Conservation (phyloP, 2,888 invertebrate genomes). For the Drosophila pseudotakahashii region DNA sequence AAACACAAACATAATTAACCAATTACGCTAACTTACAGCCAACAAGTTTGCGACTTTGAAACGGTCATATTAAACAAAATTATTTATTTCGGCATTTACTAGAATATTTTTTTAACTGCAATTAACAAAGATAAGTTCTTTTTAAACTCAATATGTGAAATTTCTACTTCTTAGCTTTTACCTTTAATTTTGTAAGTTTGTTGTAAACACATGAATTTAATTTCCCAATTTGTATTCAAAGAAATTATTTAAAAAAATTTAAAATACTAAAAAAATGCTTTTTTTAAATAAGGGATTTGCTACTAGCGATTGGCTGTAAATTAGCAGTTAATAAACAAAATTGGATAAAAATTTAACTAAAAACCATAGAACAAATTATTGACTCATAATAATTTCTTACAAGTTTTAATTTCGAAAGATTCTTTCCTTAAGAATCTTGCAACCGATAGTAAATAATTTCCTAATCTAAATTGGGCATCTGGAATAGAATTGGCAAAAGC, state of each 20-base stretch:
- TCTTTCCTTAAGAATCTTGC: conserved; percentile 27
- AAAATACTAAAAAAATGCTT: background rate
- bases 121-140: no score
- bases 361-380: conserved; percentile 6
- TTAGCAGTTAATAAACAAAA: background rate
- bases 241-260: no score
- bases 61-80: background rate
- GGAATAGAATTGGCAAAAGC: conserved; percentile 68
- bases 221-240: no score
- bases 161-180: no score
- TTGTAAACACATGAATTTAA: no score
- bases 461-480: conserved; percentile 24
- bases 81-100: no score
- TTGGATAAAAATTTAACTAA: background rate
- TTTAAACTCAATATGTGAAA: no score
- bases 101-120: no score
- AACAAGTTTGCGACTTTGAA: background rate
- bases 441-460: conserved; percentile 20
- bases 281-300: background rate
- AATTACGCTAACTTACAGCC: background rate
- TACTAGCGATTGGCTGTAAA: background rate
- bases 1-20: conserved; percentile 5
- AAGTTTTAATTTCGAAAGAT: conserved; percentile 55
- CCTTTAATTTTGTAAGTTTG: no score
- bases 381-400: conserved; percentile 54